A percentile compares a stretch with the other conserved stretches of the same genome.
Evolutionary conservation across 2,888 invertebrate species (phyloP).

Genomic region (Melanophora roralis): DNA sequence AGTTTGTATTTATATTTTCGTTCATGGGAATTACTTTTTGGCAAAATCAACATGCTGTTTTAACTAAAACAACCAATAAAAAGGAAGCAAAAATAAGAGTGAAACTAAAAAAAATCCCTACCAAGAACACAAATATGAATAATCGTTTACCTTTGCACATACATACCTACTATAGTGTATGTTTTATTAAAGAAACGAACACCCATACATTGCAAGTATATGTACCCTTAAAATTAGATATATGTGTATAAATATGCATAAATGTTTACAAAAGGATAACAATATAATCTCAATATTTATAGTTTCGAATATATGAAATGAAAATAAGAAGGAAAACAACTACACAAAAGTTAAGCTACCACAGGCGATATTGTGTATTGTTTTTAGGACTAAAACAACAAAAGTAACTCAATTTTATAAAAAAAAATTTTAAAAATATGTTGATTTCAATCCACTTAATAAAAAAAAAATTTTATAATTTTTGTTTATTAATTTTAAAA

Average conservation of each 20-base stretch:
- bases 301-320: constrained; percentile 33
- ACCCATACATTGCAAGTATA: neutral
- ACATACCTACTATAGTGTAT: too few species aligned
- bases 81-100: neutral
- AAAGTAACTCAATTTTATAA: too few species aligned
- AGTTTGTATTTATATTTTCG: constrained; percentile 15
- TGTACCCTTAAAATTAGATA: neutral
- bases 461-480: too few species aligned
- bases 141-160: too few species aligned
- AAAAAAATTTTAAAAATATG: too few species aligned
- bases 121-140: constrained; percentile 16
- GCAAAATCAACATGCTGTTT: constrained; percentile 53
- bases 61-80: neutral
- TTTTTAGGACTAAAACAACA: too few species aligned
- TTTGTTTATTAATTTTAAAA: too few species aligned
- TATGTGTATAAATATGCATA: constrained; percentile 9
- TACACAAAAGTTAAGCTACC: constrained; percentile 12
- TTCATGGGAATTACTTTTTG: constrained; percentile 44
- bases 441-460: too few species aligned
- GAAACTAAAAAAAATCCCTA: neutral
- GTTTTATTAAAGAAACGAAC: neutral
- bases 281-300: constrained; percentile 60
- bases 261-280: constrained; percentile 48
- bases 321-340: constrained; percentile 9
- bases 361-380: neutral